Evolutionary conservation across 1,140 invertebrate genomes (phyloP).

Genomic region (Metopolophium dirhodum): DNA sequence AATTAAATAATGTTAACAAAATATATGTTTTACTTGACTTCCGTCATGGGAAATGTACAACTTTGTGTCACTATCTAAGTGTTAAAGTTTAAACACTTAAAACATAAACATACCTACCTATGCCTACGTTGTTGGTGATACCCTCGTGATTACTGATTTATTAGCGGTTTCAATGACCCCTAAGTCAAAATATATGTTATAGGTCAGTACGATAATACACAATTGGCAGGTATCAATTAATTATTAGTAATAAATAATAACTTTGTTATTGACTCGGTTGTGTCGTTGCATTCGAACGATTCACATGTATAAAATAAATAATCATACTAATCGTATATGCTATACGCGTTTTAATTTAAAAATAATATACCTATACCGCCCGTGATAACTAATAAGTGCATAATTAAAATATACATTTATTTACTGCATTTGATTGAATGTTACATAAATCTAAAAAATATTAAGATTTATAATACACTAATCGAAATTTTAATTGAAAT

Average conservation of each 20-base stretch:
- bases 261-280: background rate
- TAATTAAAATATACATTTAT: slow-evolving; percentile 1
- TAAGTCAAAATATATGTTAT: background rate
- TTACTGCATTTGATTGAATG: background rate
- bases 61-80: background rate
- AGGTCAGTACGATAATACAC: background rate
- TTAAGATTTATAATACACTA: background rate
- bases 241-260: slow-evolving; percentile 10
- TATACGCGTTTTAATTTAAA: background rate
- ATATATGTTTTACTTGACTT: background rate
- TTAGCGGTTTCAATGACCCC: background rate
- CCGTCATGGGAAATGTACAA: background rate
- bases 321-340: background rate
- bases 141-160: background rate
- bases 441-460: background rate
- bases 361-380: background rate
- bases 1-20: background rate
- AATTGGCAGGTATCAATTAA: background rate
- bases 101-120: background rate
- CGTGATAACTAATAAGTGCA: background rate
- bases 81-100: background rate
- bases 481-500: slow-evolving; percentile 3
- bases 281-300: background rate
- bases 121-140: background rate
- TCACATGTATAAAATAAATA: background rate